phyloP scores from a whole-genome alignment of 2,888 invertebrate genomes.

The Branchellion lobata region DNA sequence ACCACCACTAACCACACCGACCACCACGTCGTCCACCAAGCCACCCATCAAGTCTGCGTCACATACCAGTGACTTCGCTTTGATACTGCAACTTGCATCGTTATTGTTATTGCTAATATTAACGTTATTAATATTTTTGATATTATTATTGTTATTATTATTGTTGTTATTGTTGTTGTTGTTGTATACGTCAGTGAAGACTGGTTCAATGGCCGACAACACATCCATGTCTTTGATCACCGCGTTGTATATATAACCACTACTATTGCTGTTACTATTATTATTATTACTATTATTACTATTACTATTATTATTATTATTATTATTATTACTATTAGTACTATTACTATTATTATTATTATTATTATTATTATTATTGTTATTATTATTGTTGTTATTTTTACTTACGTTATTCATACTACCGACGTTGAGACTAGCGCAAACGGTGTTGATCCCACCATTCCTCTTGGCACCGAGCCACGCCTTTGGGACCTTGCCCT shows the following conservation, averaged over 20 bases:
- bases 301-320: too few species aligned
- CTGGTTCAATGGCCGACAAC: neutral
- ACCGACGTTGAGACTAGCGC: neutral
- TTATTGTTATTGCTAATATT: neutral
- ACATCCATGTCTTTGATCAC: neutral
- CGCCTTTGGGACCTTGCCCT: neutral
- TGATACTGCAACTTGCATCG: too few species aligned
- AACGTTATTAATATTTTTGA: neutral
- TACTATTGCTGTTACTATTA: neutral
- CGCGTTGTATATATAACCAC: neutral
- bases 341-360: constrained; percentile 4
- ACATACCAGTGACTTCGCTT: too few species aligned
- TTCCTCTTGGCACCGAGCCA: neutral
- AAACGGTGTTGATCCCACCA: neutral
- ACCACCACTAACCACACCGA: neutral
- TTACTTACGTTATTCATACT: too few species aligned
- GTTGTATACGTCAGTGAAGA: neutral
- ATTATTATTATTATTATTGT: constrained; percentile 11
- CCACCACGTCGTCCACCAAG: neutral
- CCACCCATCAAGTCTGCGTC: neutral
- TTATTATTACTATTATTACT: constrained; percentile 14
- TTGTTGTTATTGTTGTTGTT: neutral
- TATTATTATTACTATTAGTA: neutral
- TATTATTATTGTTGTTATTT: too few species aligned
- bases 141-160: neutral